Evolutionary conservation across 2,888 invertebrate species (phyloP).

Genomic region (Dorcus hopei): DNA sequence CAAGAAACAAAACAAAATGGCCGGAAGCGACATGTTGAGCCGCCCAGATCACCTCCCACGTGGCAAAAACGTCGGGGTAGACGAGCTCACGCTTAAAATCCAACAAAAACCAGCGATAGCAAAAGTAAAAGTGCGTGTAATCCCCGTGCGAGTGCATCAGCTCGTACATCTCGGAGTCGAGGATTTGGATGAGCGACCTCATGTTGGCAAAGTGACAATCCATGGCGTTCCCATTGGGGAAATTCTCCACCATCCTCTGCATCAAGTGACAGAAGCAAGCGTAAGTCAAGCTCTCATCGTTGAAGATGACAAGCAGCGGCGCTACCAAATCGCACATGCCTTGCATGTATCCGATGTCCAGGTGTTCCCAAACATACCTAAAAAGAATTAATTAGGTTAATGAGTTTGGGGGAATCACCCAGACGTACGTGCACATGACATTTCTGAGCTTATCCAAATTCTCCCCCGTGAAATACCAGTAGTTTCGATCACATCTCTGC

Average conservation of each 20-base stretch:
- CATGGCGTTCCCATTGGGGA: slow-evolving; percentile 91
- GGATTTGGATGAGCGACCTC: slow-evolving; percentile 83
- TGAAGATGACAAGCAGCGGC: slow-evolving; percentile 85
- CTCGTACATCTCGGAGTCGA: slow-evolving; percentile 91
- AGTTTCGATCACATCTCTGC: slow-evolving; percentile 91
- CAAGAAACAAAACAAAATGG: slow-evolving; percentile 90
- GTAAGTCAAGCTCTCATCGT: slow-evolving; percentile 88
- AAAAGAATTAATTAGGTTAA: slow-evolving; percentile 8
- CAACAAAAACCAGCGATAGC: slow-evolving; percentile 94
- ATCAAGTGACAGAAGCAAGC: slow-evolving; percentile 89
- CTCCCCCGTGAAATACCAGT: slow-evolving; percentile 84
- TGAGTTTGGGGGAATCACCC: background rate
- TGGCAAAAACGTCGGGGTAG: slow-evolving; percentile 90
- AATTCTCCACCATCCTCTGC: slow-evolving; percentile 88
- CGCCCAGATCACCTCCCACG: slow-evolving; percentile 98
- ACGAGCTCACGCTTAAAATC: slow-evolving; percentile 93
- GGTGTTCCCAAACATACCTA: slow-evolving; percentile 95
- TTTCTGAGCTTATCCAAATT: slow-evolving; percentile 91
- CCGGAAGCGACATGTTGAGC: slow-evolving; percentile 80
- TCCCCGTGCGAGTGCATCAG: slow-evolving; percentile 93
- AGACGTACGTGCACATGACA: slow-evolving; percentile 89
- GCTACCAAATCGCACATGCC: slow-evolving; percentile 97
- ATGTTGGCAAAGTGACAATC: slow-evolving; percentile 95
- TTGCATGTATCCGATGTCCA: slow-evolving; percentile 94
- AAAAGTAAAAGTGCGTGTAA: slow-evolving; percentile 96